These are phyloP conservation scores for Acrobasis suavella DNA, from an alignment of 2,888 invertebrate genomes.

Conservation along the genomic window DNA sequence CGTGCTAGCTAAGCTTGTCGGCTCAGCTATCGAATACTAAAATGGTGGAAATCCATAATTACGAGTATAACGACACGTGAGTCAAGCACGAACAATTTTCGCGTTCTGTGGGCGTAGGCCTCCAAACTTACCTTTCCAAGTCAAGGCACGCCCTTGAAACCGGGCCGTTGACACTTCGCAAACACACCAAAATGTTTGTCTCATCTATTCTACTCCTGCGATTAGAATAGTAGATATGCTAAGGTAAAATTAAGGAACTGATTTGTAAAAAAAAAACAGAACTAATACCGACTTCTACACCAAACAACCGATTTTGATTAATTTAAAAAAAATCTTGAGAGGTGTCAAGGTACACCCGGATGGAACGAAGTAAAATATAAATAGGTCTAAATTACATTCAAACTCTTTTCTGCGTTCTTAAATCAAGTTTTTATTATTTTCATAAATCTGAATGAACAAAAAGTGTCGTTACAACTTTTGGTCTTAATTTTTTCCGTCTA, in stretches of 20 bases:
- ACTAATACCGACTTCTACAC: too few relatives aligned
- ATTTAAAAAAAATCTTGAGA: too few relatives aligned
- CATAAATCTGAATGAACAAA: too few relatives aligned
- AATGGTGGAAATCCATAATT: background rate
- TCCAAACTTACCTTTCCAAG: constrained; percentile 1
- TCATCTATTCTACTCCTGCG: constrained; percentile 1
- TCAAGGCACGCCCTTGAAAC: constrained; percentile 11
- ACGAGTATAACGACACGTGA: constrained; percentile 3
- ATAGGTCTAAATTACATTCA: too few relatives aligned
- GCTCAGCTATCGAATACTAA: background rate
- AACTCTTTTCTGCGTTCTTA: too few relatives aligned
- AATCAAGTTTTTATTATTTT: too few relatives aligned
- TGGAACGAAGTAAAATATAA: too few relatives aligned
- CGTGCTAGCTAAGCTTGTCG: too few relatives aligned
- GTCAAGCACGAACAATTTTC: constrained; percentile 12
- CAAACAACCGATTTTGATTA: too few relatives aligned
- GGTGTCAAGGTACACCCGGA: too few relatives aligned
- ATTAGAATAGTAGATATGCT: background rate
- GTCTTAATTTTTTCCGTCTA: too few relatives aligned
- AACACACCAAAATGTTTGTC: constrained; percentile 8
- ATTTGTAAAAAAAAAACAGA: background rate
- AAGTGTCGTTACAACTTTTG: too few relatives aligned
- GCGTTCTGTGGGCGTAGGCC: constrained; percentile 8
- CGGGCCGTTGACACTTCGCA: constrained; percentile 7
- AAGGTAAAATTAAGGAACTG: background rate